Evolutionary conservation across 2,113 vertebrate genomes (phyloP).

Genomic region (Ceyx cyanopectus): DNA sequence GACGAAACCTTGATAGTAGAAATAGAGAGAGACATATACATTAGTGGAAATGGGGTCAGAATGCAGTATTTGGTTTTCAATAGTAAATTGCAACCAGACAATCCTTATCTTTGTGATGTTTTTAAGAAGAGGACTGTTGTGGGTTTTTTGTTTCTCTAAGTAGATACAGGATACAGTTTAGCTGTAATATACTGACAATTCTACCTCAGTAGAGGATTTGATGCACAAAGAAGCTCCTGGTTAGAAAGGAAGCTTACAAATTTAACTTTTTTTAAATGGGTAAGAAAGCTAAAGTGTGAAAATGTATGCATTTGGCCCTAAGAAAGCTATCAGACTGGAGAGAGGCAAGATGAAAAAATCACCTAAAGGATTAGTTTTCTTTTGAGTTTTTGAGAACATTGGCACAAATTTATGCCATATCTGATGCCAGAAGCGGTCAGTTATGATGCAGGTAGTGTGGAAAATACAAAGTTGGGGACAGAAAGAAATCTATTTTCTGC

Average conservation of each 20-base stretch:
- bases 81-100: neutral
- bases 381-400: neutral
- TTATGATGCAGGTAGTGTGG: neutral
- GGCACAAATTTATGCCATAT: neutral
- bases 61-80: neutral
- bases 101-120: neutral
- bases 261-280: neutral
- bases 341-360: neutral
- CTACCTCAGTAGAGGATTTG: neutral
- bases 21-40: neutral
- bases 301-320: neutral
- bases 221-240: neutral
- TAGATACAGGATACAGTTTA: neutral
- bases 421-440: neutral
- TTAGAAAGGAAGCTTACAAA: neutral
- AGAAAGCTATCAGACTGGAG: neutral
- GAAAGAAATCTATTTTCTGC: neutral
- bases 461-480: neutral
- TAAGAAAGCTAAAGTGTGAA: neutral
- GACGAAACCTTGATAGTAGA: neutral
- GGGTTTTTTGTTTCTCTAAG: neutral
- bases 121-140: neutral
- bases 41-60: neutral
- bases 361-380: neutral
- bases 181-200: neutral